Conservation (phyloP, 2,113 vertebrate genomes). For the Tetraodon nigroviridis region DNA sequence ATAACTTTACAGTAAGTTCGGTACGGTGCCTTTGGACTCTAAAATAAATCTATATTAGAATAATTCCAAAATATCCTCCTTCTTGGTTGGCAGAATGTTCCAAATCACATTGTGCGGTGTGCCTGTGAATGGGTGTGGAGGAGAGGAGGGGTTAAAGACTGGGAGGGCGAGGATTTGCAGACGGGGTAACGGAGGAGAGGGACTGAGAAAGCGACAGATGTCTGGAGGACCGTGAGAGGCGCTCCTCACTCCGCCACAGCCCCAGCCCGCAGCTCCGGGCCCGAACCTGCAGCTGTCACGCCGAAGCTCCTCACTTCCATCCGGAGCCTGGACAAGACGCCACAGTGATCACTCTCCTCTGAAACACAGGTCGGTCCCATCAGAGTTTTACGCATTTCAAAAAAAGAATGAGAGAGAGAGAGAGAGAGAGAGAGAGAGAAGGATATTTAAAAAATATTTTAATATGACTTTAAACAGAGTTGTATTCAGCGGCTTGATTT, state of each 20-base stretch:
- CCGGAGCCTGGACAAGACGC: slow-evolving; percentile 40
- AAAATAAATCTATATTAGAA: too few relatives aligned
- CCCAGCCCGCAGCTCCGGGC: slow-evolving; percentile 62
- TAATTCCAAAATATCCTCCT: too few relatives aligned
- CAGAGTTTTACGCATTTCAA: background rate
- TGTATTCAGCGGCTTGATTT: background rate
- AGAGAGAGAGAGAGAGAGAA: slow-evolving; percentile 11
- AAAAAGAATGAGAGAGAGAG: background rate
- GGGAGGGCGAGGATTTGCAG: slow-evolving; percentile 63
- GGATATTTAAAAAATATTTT: slow-evolving; percentile 19
- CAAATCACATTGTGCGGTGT: background rate
- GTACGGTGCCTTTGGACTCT: too few relatives aligned
- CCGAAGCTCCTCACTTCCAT: slow-evolving; percentile 54
- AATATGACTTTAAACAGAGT: background rate
- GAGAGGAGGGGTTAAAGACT: slow-evolving; percentile 52
- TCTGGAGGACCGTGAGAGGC: slow-evolving; percentile 62
- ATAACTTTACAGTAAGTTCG: too few relatives aligned
- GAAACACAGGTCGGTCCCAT: slow-evolving; percentile 63
- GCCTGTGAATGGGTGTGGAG: slow-evolving; percentile 25
- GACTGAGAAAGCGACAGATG: slow-evolving; percentile 73
- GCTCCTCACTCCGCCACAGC: slow-evolving; percentile 46
- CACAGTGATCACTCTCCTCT: slow-evolving; percentile 29
- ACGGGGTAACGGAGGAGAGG: slow-evolving; percentile 42
- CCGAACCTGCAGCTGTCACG: slow-evolving; percentile 72
- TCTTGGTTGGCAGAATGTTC: too few relatives aligned